Evolutionary conservation across 2,888 invertebrate species (phyloP), one percentile per base, ranked within the genome.

Genomic region (Euclidia mi): DNA sequence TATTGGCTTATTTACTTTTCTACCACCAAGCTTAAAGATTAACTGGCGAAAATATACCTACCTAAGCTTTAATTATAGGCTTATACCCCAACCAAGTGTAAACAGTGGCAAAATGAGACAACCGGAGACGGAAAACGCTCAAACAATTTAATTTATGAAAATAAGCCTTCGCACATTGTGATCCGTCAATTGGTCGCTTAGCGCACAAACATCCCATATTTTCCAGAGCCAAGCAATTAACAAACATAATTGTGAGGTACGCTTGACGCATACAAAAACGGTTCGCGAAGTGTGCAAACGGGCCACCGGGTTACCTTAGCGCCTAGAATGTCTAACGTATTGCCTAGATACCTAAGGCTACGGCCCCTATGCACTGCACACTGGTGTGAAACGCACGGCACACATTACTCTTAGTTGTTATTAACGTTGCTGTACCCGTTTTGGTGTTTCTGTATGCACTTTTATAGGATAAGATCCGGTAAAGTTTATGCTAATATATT

Each of bases 241-340:
- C 66, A 71, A 61, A 64, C 71, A 68, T 76, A 80, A 82, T 81
- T 79, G 79, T 76, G 76, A 65, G 58, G 73, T 71, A 69, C 70
- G 71, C 65, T 56, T 63, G 63, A 59, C 73, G 71, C 63, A 62
- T 65, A 68, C 65, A 63, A 71, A 83, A 81, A 82, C n/a, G 78
- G 76, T 76, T 70, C 72, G 76, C 63, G 59, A 88, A 88, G 87
- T 88, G 85, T 87, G 89, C 87, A 86, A 92, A 63, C 89, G 75
- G 88, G 92, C 87, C 83, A 92, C 89, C 89, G 79, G 91, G 92
- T 92, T 78, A 91, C 87, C 84, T 84, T 79, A 2, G 82, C 76
- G 68, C 81, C 86, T 87, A 85, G 87, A 87, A 84, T 84, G 84
- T 78, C 76, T 80, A 65, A 72, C 63, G 65, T 65, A 73, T 62